Evolutionary conservation across 2,888 invertebrate genomes (phyloP), one percentile per base, ranked within the genome.

Genomic region (Gastracanthus pulcherrimus): DNA sequence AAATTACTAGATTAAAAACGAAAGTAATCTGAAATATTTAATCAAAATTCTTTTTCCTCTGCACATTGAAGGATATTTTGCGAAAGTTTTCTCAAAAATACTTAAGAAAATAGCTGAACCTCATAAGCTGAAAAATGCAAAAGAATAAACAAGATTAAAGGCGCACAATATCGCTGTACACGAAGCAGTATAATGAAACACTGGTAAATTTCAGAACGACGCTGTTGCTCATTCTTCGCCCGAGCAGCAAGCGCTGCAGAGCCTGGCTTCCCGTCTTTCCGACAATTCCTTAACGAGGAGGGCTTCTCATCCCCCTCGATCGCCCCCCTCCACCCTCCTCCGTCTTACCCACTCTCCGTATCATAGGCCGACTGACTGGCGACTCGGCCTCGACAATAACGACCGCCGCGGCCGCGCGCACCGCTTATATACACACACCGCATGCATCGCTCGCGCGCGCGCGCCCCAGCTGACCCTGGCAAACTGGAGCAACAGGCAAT

Each of bases 401-500:
- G 76, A 69, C 69, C 67, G 51, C 36, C 19, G 58, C 58, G 26
- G 11, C 1, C 5, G 19, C 19, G 11, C 36, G 19, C 34, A 11
- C 36, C 9, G 3, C 23, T 6, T 7, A 51, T 23, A 23, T 23
- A 26, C 26, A 51, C 16, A 23, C 23, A 51, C 23, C 7, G 23
- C 23, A 51, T 51, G 11, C 5, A 55, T 26, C 55, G n/a, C 38
- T 23, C 19, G 31, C 51, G 11, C 45, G 23, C 2, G 5, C 48
- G 41, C 36, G 11, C 36, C 34, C 23, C 34, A 11, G 62, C 23
- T 74, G 79, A 79, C 79, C 79, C 67, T 79, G 74, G 55, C 41
- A 62, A 80, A 80, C 75, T 69, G 80, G 75, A 80, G 75, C 75
- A 80, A 80, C 80, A 75, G 80, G 80, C 80, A 70, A 80, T 64